A percentile compares a stretch with the other conserved stretches of the same genome.
phyloP scores from a whole-genome alignment of 2,888 invertebrate genomes.

The Thereva nobilitata region DNA sequence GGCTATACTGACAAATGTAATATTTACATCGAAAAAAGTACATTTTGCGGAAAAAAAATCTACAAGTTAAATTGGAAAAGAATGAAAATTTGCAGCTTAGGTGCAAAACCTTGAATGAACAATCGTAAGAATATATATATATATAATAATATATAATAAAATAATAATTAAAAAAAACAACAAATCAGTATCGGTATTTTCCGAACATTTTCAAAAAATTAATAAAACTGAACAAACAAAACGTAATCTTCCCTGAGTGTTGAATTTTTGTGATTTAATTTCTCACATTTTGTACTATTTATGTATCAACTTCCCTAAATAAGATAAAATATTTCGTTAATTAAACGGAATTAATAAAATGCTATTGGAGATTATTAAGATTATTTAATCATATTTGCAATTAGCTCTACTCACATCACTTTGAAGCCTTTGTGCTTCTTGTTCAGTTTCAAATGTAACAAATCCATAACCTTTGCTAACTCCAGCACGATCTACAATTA shows the following conservation, averaged over 20 bases:
- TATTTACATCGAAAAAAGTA: conserved; percentile 11
- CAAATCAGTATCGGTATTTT: conserved; percentile 17
- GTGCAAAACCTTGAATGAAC: conserved; percentile 30
- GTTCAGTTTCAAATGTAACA: conserved; percentile 84
- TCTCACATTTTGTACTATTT: conserved; percentile 40
- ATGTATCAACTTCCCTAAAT: conserved; percentile 42
- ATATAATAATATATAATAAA: not conserved
- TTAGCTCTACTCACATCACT: conserved; percentile 64
- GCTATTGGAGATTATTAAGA: conserved; percentile 18
- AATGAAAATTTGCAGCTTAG: conserved; percentile 21
- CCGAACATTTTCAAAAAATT: conserved; percentile 37
- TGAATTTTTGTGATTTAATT: conserved; percentile 41
- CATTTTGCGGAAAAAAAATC: conserved; percentile 23
- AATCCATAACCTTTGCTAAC: conserved; percentile 82
- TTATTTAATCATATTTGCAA: conserved; percentile 8
- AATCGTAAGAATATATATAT: conserved; percentile 26
- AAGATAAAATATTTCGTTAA: conserved; percentile 41
- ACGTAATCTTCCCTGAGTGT: conserved; percentile 49
- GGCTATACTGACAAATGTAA: conserved; percentile 28
- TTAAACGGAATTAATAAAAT: conserved; percentile 13
- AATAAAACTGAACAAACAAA: conserved; percentile 48
- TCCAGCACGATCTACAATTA: conserved; percentile 92
- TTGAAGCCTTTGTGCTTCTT: conserved; percentile 77
- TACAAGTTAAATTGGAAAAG: conserved; percentile 19
- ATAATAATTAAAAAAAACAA: conserved; percentile 8